Conservation (phyloP, 2,113 vertebrate genomes). For the Oriolus oriolus region DNA sequence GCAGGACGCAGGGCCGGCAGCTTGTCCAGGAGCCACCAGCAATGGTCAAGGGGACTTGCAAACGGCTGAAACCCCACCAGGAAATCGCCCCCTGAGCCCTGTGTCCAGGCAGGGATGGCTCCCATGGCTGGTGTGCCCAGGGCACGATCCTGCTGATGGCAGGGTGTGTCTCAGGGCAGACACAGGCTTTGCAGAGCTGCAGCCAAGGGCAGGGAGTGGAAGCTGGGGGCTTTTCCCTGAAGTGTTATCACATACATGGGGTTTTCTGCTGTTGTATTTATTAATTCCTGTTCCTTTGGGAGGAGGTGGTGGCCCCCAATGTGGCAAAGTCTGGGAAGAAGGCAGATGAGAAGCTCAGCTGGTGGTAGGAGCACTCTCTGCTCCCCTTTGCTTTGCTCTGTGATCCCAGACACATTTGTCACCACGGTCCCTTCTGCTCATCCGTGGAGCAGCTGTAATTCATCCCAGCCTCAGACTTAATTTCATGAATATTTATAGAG, state of each 20-base stretch:
- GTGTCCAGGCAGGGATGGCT: accelerated
- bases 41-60: accelerated
- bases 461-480: background rate
- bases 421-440: background rate
- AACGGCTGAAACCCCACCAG: accelerated
- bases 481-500: slow-evolving; percentile 35
- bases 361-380: background rate
- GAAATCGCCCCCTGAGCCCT: background rate
- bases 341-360: background rate
- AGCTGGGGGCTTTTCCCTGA: background rate
- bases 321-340: background rate
- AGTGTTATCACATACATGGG: accelerated
- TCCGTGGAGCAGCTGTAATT: background rate
- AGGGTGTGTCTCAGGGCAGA: background rate
- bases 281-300: background rate
- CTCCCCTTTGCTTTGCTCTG: background rate
- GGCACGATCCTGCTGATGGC: accelerated
- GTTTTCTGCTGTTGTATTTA: background rate
- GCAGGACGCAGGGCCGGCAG: background rate
- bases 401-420: background rate
- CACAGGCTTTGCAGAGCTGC: background rate
- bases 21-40: background rate
- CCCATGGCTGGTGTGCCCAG: background rate
- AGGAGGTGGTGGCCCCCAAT: background rate
- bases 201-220: accelerated